phyloP scores from a whole-genome alignment of 2,113 vertebrate species.

The Archilochus colubris region DNA sequence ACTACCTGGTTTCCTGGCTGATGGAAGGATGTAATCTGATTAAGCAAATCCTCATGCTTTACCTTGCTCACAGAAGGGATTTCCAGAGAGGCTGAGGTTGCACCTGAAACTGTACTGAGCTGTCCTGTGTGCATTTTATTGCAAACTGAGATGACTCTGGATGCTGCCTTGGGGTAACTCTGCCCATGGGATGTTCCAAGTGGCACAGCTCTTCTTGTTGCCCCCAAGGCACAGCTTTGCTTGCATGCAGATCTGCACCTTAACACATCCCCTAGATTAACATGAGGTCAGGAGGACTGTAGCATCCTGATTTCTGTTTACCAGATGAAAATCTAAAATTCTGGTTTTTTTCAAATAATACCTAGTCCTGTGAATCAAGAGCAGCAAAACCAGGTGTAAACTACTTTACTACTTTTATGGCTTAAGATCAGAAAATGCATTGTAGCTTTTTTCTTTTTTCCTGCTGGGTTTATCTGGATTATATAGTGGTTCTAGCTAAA shows the following conservation, averaged over 20 bases:
- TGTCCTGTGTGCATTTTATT: not conserved
- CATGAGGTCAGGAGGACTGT: not conserved
- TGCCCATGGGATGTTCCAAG: not conserved
- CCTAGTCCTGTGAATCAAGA: not conserved
- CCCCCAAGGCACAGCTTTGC: not conserved
- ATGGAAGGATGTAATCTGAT: not conserved
- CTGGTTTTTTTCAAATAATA: not conserved
- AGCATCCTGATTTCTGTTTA: not conserved
- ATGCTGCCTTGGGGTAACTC: not conserved
- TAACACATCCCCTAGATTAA: not conserved
- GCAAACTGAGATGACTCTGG: accelerated
- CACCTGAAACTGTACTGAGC: not conserved
- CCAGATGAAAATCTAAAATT: not conserved
- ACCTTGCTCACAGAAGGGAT: not conserved
- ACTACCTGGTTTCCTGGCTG: not conserved
- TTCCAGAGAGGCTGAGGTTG: not conserved
- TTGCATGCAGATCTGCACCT: not conserved
- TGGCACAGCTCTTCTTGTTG: not conserved
- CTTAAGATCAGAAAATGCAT: not conserved
- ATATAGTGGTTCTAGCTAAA: not conserved
- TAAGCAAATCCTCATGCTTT: not conserved
- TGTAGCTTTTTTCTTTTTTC: not conserved
- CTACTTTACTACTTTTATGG: not conserved
- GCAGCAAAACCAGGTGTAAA: not conserved
- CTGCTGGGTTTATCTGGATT: not conserved